Conservation (phyloP, 2,888 invertebrate genomes). For the Scaptomyza polygonia region DNA sequence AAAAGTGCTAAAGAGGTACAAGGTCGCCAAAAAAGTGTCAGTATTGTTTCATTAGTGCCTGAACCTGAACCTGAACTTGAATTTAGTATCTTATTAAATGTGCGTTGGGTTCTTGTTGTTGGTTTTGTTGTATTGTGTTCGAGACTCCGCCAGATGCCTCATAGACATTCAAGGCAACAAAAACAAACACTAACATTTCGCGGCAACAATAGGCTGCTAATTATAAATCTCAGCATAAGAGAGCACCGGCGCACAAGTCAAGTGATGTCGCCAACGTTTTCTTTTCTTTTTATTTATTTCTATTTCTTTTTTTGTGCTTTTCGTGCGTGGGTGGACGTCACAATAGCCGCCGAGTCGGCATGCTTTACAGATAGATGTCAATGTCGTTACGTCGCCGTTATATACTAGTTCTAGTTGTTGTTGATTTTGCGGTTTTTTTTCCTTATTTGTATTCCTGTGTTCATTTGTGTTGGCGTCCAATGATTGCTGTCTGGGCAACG, state of each 20-base stretch:
- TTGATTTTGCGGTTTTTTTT: constrained; percentile 6
- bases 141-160: constrained; percentile 33
- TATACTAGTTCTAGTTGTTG: constrained; percentile 20
- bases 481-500: constrained; percentile 55
- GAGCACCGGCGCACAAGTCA: constrained; percentile 57
- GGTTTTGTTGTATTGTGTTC: constrained; percentile 11
- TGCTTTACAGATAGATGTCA: constrained; percentile 66
- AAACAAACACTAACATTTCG: constrained; percentile 52
- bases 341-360: constrained; percentile 47
- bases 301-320: constrained; percentile 25
- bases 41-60: constrained; percentile 24
- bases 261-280: constrained; percentile 53
- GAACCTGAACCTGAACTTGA: constrained; percentile 72
- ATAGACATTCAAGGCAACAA: constrained; percentile 61
- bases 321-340: constrained; percentile 63
- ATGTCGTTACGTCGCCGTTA: constrained; percentile 65
- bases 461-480: constrained; percentile 38
- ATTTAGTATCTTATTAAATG: constrained; percentile 26
- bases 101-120: constrained; percentile 46
- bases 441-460: constrained; percentile 4
- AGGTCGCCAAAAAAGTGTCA: constrained; percentile 35
- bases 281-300: constrained; percentile 29
- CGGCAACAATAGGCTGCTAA: constrained; percentile 74
- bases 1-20: constrained; percentile 46
- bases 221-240: constrained; percentile 73